A percentile compares a stretch with the other conserved stretches of the same genome.
Conservation (phyloP, 2,888 invertebrate genomes). For the Dolichomitus sp. region DNA sequence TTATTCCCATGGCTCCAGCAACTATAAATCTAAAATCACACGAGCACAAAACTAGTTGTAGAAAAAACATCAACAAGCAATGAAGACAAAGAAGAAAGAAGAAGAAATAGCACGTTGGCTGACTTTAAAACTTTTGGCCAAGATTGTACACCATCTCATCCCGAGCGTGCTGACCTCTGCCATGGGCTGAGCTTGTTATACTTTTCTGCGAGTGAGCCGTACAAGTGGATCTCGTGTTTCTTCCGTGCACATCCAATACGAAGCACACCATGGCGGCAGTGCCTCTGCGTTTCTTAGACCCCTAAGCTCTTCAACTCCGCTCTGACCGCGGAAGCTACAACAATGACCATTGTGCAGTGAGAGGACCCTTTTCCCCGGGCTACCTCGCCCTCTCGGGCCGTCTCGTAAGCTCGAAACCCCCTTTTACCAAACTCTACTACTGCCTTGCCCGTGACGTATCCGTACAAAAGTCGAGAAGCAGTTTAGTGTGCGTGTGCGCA, state of each 20-base stretch:
- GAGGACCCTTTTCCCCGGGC: constrained; percentile 43
- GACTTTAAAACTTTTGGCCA: constrained; percentile 24
- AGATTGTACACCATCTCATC: constrained; percentile 11
- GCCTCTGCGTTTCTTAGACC: constrained; percentile 19
- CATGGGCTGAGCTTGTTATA: constrained; percentile 34
- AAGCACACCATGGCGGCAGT: constrained; percentile 15
- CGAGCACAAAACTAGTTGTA: background rate
- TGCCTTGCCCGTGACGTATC: background rate
- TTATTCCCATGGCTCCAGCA: background rate
- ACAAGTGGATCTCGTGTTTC: constrained; percentile 60
- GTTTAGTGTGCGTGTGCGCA: background rate
- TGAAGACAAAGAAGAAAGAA: constrained; percentile 22
- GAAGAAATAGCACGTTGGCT: constrained; percentile 21
- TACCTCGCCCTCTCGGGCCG: constrained; percentile 31
- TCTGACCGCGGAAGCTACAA: constrained; percentile 67
- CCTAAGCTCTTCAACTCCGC: constrained; percentile 31
- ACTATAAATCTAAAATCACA: background rate
- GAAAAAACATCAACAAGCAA: background rate
- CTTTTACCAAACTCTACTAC: constrained; percentile 28
- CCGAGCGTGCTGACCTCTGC: constrained; percentile 22
- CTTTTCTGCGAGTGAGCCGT: constrained; percentile 37
- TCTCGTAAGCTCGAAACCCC: constrained; percentile 58
- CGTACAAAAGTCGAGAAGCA: background rate
- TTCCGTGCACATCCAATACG: constrained; percentile 35
- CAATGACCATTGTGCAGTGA: constrained; percentile 71